A percentile compares a stretch with the other conserved stretches of the same genome.
Evolutionary conservation across 1,140 invertebrate genomes (phyloP).

Genomic region (Pseudomyrmex pallidus): DNA sequence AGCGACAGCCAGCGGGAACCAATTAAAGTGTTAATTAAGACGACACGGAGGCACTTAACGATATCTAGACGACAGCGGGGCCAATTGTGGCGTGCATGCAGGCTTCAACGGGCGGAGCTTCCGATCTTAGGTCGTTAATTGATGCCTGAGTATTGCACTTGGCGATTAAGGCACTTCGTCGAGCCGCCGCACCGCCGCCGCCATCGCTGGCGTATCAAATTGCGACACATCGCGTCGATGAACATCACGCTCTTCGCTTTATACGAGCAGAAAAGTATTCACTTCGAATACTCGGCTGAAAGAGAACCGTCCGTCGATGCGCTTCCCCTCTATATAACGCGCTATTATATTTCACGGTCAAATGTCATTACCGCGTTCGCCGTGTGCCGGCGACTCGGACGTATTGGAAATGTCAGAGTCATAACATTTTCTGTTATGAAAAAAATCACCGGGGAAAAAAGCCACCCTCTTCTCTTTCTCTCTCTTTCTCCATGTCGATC

Average conservation of each 20-base stretch:
- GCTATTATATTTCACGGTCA: conserved; percentile 62
- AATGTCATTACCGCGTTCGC: conserved; percentile 43
- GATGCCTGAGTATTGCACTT: conserved; percentile 47
- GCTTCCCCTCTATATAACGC: conserved; percentile 16
- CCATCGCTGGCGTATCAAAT: conserved; percentile 24
- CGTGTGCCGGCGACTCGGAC: background rate
- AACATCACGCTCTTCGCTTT: conserved; percentile 1
- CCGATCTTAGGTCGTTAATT: conserved; percentile 55
- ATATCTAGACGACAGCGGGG: conserved; percentile 8
- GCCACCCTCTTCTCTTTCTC: background rate
- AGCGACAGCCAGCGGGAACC: conserved; percentile 12
- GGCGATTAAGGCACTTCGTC: conserved; percentile 27
- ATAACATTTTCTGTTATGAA: conserved; percentile 27
- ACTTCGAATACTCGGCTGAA: conserved; percentile 20
- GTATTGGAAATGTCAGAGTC: conserved; percentile 52
- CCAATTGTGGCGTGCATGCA: conserved; percentile 37
- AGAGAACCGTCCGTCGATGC: conserved; percentile 37
- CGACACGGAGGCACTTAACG: conserved; percentile 33
- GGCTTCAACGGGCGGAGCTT: conserved; percentile 15
- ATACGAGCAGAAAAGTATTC: conserved; percentile 33
- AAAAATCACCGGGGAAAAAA: conserved; percentile 8
- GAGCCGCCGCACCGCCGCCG: background rate
- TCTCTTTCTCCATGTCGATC: background rate
- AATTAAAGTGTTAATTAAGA: conserved; percentile 59
- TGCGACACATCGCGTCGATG: conserved; percentile 27